These are phyloP conservation scores for Neuroterus valhalla DNA, from an alignment of 1,140 invertebrate species.

Conservation along the genomic window DNA sequence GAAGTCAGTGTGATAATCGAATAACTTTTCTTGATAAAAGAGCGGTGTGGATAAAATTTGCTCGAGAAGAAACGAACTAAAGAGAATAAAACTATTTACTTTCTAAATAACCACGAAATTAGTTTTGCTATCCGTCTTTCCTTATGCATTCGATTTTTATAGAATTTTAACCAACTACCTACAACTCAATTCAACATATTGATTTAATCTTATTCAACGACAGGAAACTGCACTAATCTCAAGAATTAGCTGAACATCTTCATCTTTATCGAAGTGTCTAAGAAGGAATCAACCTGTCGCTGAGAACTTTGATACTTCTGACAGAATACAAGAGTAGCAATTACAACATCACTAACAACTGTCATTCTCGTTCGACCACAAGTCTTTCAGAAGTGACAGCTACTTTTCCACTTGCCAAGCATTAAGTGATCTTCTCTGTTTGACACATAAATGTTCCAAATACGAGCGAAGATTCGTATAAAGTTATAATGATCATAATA, in stretches of 20 bases:
- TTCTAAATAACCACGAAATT: no score
- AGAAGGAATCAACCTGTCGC: neutral
- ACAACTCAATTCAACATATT: neutral
- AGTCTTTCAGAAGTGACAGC: constrained; percentile 5
- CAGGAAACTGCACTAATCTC: neutral
- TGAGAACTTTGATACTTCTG: neutral
- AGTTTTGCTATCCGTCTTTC: no score
- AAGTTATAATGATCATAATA: neutral
- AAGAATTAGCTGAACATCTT: neutral
- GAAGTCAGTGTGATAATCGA: no score
- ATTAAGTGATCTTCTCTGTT: neutral
- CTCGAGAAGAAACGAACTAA: no score
- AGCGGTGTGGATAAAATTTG: no score
- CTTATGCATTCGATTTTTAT: no score
- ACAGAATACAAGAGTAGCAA: neutral
- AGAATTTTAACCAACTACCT: no score
- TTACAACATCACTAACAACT: neutral
- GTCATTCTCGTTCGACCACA: neutral
- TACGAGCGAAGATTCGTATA: neutral
- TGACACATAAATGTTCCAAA: neutral
- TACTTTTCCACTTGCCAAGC: neutral
- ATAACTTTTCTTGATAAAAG: no score
- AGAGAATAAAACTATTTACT: no score
- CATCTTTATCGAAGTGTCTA: neutral
- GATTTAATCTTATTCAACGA: neutral